Evolutionary conservation across 2,797 vertebrate genomes (phyloP), one percentile per base, ranked within the genome.

Genomic region (Sus cebifrons): DNA sequence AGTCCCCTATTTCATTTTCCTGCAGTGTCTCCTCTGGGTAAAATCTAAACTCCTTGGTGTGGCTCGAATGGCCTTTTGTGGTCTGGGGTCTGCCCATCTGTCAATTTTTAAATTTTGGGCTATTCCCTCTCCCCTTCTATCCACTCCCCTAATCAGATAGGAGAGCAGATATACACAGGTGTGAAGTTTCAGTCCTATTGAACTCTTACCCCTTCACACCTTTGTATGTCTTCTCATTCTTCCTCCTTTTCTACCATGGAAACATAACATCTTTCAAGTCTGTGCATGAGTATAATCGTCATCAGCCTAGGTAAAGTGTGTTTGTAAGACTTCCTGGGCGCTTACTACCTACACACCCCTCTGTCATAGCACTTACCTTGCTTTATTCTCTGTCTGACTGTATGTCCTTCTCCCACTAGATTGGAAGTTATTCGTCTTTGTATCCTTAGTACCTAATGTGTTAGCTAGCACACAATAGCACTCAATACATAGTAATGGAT

Each of bases 401-500:
- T 29, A 20, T 64, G 14, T 75, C 56, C 18, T 96, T 74, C 52
- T 64, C 20, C 3, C 12, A 13, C 12, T 65, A 27, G 14, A 88
- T 6, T 58, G 17, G 8, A 60, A 60, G 15, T 5, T 81, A 32
- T 62, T 75, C 18, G 32, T 20, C 20, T 68, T 3, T 67, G 27
- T 32, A 25, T 92, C 32, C 36, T 18, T 23, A 32, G 8, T 16
- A 40, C 20, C 4, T 86, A 25, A 14, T 25, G 29, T 58, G 5
- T n/a, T 54, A 16, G 70, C 32, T n/a, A 75, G 52, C 67, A 81
- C 20, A 77, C 32, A 82, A 14, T 65, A 64, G 6, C 32, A 40
- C 25, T 77, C 75, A 75, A 58, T 93, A 88, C 65, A 10, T 86
- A 44, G 65, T 36, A 92, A n/a, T 62, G 36, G 85, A 68, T 67